Conservation (phyloP, 2,797 vertebrate genomes). For the Morelia viridis region DNA sequence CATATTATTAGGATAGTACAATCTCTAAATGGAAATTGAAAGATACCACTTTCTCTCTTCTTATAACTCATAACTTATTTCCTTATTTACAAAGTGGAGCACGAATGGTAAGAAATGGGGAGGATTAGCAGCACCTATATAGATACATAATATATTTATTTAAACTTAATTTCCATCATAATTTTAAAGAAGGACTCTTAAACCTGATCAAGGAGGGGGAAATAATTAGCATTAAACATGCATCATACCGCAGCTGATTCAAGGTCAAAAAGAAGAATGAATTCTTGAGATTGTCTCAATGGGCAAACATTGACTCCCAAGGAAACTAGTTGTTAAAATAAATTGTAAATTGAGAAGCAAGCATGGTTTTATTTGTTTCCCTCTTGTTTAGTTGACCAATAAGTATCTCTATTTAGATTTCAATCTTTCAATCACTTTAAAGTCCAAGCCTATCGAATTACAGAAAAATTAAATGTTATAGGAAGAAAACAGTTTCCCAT, state of each 20-base stretch:
- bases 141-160: too few relatives aligned
- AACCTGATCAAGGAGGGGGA: background rate
- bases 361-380: background rate
- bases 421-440: background rate
- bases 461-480: background rate
- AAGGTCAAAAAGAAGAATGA: background rate
- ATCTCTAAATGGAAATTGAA: too few relatives aligned
- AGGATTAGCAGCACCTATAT: too few relatives aligned
- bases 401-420: slow-evolving; percentile 19
- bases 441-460: background rate
- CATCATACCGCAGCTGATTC: background rate
- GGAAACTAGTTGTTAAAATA: too few relatives aligned
- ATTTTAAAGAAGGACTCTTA: background rate
- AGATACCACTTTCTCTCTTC: too few relatives aligned
- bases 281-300: too few relatives aligned
- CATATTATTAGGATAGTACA: too few relatives aligned
- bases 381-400: slow-evolving; percentile 28
- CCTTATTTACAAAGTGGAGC: too few relatives aligned
- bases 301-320: too few relatives aligned
- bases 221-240: background rate
- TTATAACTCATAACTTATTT: too few relatives aligned
- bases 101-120: too few relatives aligned
- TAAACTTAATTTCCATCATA: background rate
- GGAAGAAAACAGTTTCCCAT: background rate
- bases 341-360: too few relatives aligned